Base-by-base conservation (phyloP, 2,797 vertebrate genomes). In the Gymnoscopelus braueri region DNA sequence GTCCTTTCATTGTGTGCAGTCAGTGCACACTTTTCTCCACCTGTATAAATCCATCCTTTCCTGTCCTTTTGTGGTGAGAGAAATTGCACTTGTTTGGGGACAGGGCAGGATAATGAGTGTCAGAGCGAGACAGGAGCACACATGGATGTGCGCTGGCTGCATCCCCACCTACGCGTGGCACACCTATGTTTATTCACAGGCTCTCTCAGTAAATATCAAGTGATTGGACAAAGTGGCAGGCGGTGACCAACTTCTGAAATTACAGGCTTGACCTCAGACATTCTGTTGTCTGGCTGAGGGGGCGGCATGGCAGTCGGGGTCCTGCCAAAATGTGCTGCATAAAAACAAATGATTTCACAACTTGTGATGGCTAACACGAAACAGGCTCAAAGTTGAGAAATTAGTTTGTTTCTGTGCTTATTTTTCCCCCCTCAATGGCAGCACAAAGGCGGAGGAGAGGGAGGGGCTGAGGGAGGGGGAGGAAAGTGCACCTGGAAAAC, bases 131-230 rank as follows among this genome's bases (percentile, higher is more conserved):
- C 54, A 8, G 66, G 24, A 24, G 10, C n/a, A 26, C 68, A 68
- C 67, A 77, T 48, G 11, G 67, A 74, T 68, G 71, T 77, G 65
- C 71, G 77, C 32, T 53, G 71, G 59, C 77, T 69, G 54, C 70
- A 44, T 60, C 67, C 51, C 70, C 69, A 35, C 78, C 84, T 82
- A 82, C 81, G 78, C 57, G 52, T 51, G 70, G 72, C 54, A 50
- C 90, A 91, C 89, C 89, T 92, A 90, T 92, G 92, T 93, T 92
- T 94, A 87, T 92, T 83, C 87, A 74, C 69, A 71, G 63, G 50
- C 58, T 2, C 68, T 75, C 68, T 60, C 80, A 62, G 87, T 84
- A 88, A 91, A 87, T 80, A 82, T 64, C 56, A 65, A 81, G 78
- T 81, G 87, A 91, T 83, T 85, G 87, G 83, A 79, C 75, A 83